Evolutionary conservation across 2,888 invertebrate genomes (phyloP).

Genomic region (Ommatoiulus sabulosus): DNA sequence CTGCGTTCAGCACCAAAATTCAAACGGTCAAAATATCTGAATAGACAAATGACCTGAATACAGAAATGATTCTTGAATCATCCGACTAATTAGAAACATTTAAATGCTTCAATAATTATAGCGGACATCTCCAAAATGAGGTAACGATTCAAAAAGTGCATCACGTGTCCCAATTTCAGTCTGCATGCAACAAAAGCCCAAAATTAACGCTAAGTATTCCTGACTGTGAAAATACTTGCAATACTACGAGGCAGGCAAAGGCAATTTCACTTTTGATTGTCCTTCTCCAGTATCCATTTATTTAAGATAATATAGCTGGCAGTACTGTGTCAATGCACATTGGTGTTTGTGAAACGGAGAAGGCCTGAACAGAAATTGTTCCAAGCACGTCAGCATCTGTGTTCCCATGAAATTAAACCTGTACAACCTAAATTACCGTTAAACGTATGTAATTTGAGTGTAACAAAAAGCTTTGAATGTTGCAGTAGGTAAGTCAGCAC

Average conservation of each 20-base stretch:
- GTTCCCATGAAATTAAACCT: background rate
- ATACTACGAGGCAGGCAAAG: background rate
- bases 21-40: background rate
- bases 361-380: background rate
- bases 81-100: background rate
- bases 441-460: slow-evolving; percentile 26
- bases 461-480: background rate
- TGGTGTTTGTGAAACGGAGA: background rate
- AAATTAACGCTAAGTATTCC: background rate
- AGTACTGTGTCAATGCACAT: too few relatives aligned
- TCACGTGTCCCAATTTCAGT: background rate
- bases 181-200: background rate
- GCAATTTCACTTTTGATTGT: background rate
- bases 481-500: background rate
- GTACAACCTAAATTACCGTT: slow-evolving; percentile 4
- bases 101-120: background rate
- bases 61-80: background rate
- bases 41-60: slow-evolving; percentile 8
- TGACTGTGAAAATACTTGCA: slow-evolving; percentile 10
- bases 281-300: background rate
- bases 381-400: background rate
- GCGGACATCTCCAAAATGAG: background rate
- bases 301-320: background rate
- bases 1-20: background rate
- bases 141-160: background rate